Percentiles rank a stretch among this genome's conserved stretches.
Evolutionary conservation across 2,888 invertebrate species (phyloP).

Genomic region (Crematogaster levior): DNA sequence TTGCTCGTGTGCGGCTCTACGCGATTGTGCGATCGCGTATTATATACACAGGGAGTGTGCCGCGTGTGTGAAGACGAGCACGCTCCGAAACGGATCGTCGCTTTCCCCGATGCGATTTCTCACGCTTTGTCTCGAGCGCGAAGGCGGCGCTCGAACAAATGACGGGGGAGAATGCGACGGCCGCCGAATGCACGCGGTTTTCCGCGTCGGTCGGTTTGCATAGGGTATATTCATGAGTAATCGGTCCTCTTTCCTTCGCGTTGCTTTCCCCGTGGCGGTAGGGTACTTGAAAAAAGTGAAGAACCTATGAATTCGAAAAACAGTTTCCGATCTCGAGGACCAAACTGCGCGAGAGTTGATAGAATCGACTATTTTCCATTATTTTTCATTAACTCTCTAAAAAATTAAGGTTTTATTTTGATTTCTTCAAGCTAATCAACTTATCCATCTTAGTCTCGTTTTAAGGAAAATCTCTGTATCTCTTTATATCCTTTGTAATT

Average conservation of each 20-base stretch:
- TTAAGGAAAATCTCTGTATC: not conserved
- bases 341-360: not conserved
- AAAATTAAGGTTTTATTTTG: not conserved
- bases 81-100: slow-evolving; percentile 53
- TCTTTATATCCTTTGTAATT: not conserved
- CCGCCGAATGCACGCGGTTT: slow-evolving; percentile 42
- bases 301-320: not conserved
- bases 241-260: not conserved
- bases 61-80: slow-evolving; percentile 43
- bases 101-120: slow-evolving; percentile 53
- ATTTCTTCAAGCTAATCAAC: not conserved
- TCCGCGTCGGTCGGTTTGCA: slow-evolving; percentile 23
- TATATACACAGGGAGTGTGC: not conserved
- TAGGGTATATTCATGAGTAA: not conserved
- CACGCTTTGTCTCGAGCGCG: slow-evolving; percentile 51
- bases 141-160: slow-evolving; percentile 43
- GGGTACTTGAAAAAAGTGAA: too few species aligned
- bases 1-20: slow-evolving; percentile 8
- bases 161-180: slow-evolving; percentile 37
- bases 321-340: not conserved
- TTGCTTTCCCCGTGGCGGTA: too few species aligned
- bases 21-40: slow-evolving; percentile 17
- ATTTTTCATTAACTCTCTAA: not conserved
- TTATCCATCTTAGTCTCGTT: not conserved
- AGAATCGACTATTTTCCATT: too few species aligned